phyloP scores from a whole-genome alignment of 2,113 vertebrate genomes.

The Pachycephala philippinensis region DNA sequence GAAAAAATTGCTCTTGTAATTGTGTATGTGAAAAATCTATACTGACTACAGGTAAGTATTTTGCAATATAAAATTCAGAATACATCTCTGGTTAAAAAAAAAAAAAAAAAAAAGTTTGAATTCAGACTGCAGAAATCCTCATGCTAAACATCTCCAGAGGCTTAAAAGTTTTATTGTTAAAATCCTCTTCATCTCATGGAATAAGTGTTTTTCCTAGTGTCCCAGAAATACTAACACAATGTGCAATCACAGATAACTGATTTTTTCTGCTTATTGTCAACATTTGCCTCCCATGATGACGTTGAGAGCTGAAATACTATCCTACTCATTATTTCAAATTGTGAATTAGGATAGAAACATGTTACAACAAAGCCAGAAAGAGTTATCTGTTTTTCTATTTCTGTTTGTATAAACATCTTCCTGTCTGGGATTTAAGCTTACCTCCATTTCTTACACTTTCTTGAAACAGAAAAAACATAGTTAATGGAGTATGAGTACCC shows the following conservation, averaged over 20 bases:
- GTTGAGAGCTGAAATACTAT: neutral
- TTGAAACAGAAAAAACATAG: neutral
- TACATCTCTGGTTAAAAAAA: neutral
- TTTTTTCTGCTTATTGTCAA: neutral
- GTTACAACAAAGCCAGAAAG: neutral
- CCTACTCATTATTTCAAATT: neutral
- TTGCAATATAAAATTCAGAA: neutral
- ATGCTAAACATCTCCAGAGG: neutral
- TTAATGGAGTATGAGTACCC: neutral
- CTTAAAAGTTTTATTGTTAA: neutral
- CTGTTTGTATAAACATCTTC: neutral
- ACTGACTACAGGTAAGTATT: neutral
- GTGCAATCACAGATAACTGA: neutral
- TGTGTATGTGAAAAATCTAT: neutral
- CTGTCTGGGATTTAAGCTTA: neutral
- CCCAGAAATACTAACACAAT: neutral
- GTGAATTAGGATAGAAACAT: neutral
- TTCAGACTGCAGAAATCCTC: neutral
- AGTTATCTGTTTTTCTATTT: neutral
- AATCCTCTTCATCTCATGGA: neutral
- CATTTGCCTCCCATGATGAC: neutral
- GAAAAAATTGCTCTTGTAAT: neutral
- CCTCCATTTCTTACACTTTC: neutral
- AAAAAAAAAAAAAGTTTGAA: neutral
- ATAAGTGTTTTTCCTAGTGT: neutral